Evolutionary conservation across 2,113 vertebrate species (phyloP), one percentile per base, ranked within the genome.

Genomic region (Tachuris rubrigastra): DNA sequence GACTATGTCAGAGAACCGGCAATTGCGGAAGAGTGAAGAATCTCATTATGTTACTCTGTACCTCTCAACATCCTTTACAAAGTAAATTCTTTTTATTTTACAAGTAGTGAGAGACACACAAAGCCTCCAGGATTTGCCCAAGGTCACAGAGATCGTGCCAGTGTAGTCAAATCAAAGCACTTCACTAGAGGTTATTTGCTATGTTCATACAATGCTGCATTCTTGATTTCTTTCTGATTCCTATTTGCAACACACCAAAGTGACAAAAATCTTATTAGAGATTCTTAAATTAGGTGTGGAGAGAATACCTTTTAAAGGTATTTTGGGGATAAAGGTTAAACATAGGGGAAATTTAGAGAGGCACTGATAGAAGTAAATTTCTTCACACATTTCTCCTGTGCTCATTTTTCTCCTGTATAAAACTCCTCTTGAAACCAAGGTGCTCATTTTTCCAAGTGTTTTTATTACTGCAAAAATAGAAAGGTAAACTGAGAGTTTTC

Each of bases 151-250:
- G 37, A 66, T 68, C 56, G 31, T 16, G 44, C 14, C 52, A 56
- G 9, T 3, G 2, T 2, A 35, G 82, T 44, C 11, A 90, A 89
- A 85, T 56, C 66, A 82, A 60, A 89, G 85, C 28, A 52, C 11
- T 31, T 68, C 69, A 37, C 16, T 21, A 56, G 62, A 69, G 17
- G 10, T 72, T 79, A 60, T 79, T 73, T 86, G 58, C 56, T 87
- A 33, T 65, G 47, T 27, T 91, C 91, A 52, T 37, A 77, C 80
- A 92, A 83, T 0, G 8, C 52, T 78, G 67, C 60, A 84, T 91
- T 86, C 81, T 33, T 80, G 46, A 86, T 73, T 94, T 94, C 35
- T 84, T 37, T 89, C 63, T 72, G 35, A 56, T 92, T 94, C 68
- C 50, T 62, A 13, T 46, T 62, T 49, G 46, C 31, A 88, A 39